Conservation (phyloP, 1,140 invertebrate species). For the Argopecten irradians region DNA sequence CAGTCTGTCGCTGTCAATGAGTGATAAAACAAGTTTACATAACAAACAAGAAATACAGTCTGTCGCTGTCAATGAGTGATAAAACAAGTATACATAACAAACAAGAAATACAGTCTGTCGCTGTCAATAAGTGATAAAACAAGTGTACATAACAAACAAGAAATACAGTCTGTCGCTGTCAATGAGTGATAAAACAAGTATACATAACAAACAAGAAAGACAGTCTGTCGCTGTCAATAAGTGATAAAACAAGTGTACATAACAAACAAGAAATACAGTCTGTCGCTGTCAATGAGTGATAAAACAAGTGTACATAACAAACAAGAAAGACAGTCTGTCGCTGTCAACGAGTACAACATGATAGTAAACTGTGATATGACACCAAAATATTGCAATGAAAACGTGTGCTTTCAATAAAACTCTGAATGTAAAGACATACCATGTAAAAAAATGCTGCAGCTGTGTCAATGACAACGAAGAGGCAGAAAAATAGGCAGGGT, state of each 20-base stretch:
- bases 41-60: neutral
- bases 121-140: too few relatives aligned
- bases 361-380: neutral
- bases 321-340: neutral
- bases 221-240: too few relatives aligned
- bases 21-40: neutral
- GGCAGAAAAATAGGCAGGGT: conserved; percentile 14
- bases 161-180: too few relatives aligned
- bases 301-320: neutral
- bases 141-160: neutral
- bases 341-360: neutral
- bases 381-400: neutral
- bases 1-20: too few relatives aligned
- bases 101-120: too few relatives aligned
- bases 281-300: too few relatives aligned
- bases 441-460: conserved; percentile 1
- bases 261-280: neutral
- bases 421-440: neutral
- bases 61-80: too few relatives aligned
- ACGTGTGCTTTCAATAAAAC: neutral
- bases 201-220: neutral
- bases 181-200: neutral
- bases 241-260: neutral
- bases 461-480: conserved; percentile 16
- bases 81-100: neutral